Evolutionary conservation across 2,113 vertebrate species (phyloP), one percentile per base, ranked within the genome.

Genomic region (Neofelis nebulosa): DNA sequence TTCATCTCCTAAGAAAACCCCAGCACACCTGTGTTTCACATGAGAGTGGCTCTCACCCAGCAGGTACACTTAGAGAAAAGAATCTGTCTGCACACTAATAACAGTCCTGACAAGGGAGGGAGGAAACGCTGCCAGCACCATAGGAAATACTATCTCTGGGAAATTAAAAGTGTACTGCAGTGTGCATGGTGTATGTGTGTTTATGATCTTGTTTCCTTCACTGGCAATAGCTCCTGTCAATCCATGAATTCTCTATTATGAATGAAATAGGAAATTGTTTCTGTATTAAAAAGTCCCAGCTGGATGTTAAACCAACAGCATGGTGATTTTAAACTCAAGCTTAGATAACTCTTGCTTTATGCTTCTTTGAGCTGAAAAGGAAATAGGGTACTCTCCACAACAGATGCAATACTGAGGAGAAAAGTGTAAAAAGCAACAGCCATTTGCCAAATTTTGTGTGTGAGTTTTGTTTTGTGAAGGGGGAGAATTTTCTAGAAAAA

Each of bases 1-100:
- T 89, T 93, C 79, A 91, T 97, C 68, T 97, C 48, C 6, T 63
- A 31, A 76, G 95, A 63, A 97, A 97, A 68, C 29, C 38, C 87
- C 21, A 83, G 85, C 21, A 65, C 45, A 83, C 41, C 79, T 83
- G 63, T 55, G 83, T 86, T 91, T 94, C 85, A 93, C 41, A 15
- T 52, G 73, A 45, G 10, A 66, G 93, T 0, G 0, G 23, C 41
- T 82, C 82, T 91, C 27, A 13, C 78, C 52, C 91, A 66, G 91
- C 73, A 97, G 85, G 96, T 55, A 83, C 63, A 27, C n/a, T 68
- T 55, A 91, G 21, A 97, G 78, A 91, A 94, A 93, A 41, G 68
- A 97, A 83, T 93, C 61, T 94, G 79, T 94, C 94, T 91, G 65
- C 48, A 83, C 48, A 76, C n/a, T 93, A 74, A 38, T 65, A 74